These are phyloP conservation scores for Tetramorium parvispinum DNA, from an alignment of 1,140 invertebrate species.

Conservation along the genomic window DNA sequence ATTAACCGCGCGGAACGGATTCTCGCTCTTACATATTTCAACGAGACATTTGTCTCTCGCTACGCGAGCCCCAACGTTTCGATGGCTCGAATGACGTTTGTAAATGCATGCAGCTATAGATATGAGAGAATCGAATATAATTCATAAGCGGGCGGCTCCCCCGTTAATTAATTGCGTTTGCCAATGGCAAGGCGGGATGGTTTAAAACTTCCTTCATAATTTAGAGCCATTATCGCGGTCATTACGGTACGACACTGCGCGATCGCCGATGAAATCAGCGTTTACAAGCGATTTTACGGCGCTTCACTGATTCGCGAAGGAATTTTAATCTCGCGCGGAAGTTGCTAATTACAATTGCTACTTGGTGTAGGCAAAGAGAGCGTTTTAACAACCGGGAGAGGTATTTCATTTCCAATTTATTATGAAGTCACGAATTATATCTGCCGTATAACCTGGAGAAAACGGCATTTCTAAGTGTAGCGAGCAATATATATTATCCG, in stretches of 20 bases:
- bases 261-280: conserved; percentile 63
- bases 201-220: conserved; percentile 76
- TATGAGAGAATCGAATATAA: conserved; percentile 65
- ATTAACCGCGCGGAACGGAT: conserved; percentile 39
- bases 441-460: background rate
- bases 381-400: background rate
- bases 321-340: conserved; percentile 62
- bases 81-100: conserved; percentile 8
- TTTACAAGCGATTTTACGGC: conserved; percentile 62
- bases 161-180: conserved; percentile 73
- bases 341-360: conserved; percentile 32
- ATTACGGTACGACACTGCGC: conserved; percentile 60
- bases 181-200: conserved; percentile 65
- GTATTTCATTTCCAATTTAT: conserved; percentile 34
- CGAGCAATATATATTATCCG: background rate
- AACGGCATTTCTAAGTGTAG: background rate
- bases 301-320: conserved; percentile 32
- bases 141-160: conserved; percentile 65
- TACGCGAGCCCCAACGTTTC: conserved; percentile 11
- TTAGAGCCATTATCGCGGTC: conserved; percentile 70
- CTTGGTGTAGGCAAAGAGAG: background rate
- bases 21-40: conserved; percentile 72
- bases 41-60: conserved; percentile 68
- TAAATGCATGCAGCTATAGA: background rate
- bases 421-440: conserved; percentile 14